Evolutionary conservation across 2,888 invertebrate genomes (phyloP).

Genomic region (Linnaemya tessellans): DNA sequence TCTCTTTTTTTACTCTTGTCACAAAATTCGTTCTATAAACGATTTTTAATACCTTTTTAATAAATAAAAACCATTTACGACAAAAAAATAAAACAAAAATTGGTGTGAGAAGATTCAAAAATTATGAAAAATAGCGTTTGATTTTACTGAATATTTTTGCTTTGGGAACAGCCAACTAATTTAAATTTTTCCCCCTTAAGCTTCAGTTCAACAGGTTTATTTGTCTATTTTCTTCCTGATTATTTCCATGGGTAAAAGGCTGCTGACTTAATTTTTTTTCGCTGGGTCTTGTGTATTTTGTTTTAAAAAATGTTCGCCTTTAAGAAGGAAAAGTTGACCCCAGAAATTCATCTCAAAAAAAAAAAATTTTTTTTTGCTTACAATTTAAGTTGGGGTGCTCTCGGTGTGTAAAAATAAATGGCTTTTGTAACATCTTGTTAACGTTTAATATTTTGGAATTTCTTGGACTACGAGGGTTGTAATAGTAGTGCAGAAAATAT

Average conservation of each 20-base stretch:
- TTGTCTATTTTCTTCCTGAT: conserved; percentile 1
- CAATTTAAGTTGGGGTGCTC: neutral
- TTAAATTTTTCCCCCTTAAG: conserved; percentile 45
- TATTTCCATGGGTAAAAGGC: neutral
- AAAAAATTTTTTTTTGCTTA: neutral
- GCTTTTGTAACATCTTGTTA: conserved; percentile 67
- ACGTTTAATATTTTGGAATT: conserved; percentile 26
- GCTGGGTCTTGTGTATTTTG: conserved; percentile 17
- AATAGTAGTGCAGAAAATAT: no score
- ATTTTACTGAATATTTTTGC: conserved; percentile 37
- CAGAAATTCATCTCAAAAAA: conserved; percentile 8
- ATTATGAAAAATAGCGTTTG: conserved; percentile 46
- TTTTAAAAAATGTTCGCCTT: conserved; percentile 39
- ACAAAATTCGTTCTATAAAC: conserved; percentile 32
- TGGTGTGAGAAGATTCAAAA: conserved; percentile 21
- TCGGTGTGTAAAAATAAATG: conserved; percentile 56
- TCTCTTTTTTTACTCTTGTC: no score
- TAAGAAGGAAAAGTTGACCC: conserved; percentile 60
- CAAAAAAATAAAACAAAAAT: neutral
- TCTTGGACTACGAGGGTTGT: neutral
- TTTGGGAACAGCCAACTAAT: conserved; percentile 39
- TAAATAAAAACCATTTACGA: conserved; percentile 44
- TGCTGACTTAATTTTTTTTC: conserved; percentile 27
- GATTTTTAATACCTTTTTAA: conserved; percentile 61
- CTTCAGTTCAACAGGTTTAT: conserved; percentile 73